Conservation (phyloP, 2,797 vertebrate species). For the Heteromormyrus szaboi region DNA sequence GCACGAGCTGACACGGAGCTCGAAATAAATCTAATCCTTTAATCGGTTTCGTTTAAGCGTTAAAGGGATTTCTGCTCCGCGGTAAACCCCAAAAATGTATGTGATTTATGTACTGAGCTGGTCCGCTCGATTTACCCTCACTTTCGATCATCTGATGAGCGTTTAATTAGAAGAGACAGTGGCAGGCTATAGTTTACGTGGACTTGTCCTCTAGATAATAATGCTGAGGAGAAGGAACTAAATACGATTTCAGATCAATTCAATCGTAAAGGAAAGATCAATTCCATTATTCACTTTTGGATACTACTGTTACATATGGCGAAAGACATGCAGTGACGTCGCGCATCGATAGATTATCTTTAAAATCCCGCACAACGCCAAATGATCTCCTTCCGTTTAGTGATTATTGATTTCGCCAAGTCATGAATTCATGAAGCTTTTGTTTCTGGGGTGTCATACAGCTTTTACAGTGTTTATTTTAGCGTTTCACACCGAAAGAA, state of each 20-base stretch:
- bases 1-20: conserved; percentile 36
- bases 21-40: conserved; percentile 45
- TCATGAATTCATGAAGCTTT: neutral
- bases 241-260: neutral
- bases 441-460: neutral
- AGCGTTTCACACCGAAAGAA: conserved; percentile 1
- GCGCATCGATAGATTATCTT: conserved; percentile 41
- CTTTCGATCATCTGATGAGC: conserved; percentile 47
- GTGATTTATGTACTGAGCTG: conserved; percentile 51
- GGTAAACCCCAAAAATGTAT: conserved; percentile 43
- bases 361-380: conserved; percentile 23
- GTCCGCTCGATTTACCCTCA: conserved; percentile 48
- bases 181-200: conserved; percentile 4
- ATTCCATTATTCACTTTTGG: conserved; percentile 18
- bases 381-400: neutral
- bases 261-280: conserved; percentile 35
- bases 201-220: neutral
- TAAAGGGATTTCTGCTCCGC: conserved; percentile 41
- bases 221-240: neutral
- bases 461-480: neutral
- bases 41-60: conserved; percentile 41
- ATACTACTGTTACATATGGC: neutral
- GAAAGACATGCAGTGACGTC: conserved; percentile 9
- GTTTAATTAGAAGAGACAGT: conserved; percentile 57
- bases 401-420: neutral